Percentiles rank a stretch among this genome's conserved stretches.
phyloP scores from a whole-genome alignment of 2,888 invertebrate genomes.

The Baccha elongata region DNA sequence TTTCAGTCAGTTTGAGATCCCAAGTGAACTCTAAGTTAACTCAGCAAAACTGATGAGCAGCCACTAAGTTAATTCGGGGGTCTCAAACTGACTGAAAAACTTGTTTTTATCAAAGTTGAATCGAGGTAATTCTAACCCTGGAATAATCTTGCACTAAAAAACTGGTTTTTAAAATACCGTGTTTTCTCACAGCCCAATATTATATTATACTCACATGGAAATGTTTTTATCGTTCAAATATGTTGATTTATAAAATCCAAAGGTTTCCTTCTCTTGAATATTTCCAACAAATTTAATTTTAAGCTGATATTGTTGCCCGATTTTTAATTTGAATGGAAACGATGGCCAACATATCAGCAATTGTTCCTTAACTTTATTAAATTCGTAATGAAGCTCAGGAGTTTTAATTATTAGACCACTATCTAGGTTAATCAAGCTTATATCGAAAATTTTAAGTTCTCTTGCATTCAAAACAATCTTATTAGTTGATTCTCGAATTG shows the following conservation, averaged over 20 bases:
- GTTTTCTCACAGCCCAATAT: too few species aligned
- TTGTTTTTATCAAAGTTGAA: too few species aligned
- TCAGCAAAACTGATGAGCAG: too few species aligned
- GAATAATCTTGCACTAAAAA: too few species aligned
- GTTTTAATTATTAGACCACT: background rate
- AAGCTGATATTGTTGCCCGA: background rate
- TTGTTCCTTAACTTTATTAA: background rate
- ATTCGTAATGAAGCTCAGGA: background rate
- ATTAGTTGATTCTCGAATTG: constrained; percentile 11
- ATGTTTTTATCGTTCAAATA: background rate
- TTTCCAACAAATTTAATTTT: background rate
- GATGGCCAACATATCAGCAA: background rate
- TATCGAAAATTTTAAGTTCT: background rate
- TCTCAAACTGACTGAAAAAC: too few species aligned
- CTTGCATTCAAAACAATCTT: background rate
- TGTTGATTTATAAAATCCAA: constrained; percentile 3
- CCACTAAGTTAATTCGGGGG: too few species aligned
- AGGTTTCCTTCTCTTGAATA: background rate
- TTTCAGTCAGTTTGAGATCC: too few species aligned
- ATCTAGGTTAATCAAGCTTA: background rate
- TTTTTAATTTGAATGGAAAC: background rate
- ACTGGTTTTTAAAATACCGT: too few species aligned
- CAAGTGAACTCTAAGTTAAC: too few species aligned
- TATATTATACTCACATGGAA: constrained; percentile 10
- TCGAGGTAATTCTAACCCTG: too few species aligned